phyloP scores from a whole-genome alignment of 1,140 invertebrate genomes.

The Papilio aristodemus region DNA sequence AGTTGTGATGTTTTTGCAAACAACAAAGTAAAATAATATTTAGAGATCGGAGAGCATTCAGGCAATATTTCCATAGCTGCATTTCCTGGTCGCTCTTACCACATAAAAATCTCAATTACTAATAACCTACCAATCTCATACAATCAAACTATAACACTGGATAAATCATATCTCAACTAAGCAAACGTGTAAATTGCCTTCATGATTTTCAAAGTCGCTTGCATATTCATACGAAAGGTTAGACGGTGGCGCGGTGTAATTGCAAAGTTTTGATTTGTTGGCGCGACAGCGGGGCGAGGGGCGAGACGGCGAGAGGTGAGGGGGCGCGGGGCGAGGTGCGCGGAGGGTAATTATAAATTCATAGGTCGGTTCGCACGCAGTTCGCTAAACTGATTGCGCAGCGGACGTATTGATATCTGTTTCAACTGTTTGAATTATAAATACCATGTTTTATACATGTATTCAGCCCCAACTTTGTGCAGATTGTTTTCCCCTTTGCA shows the following conservation, averaged over 20 bases:
- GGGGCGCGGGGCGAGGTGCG: background rate
- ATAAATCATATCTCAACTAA: background rate
- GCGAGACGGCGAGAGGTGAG: too few species aligned
- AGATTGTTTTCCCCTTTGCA: background rate
- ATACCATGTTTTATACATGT: conserved; percentile 7
- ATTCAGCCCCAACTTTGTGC: background rate
- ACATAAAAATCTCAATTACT: too few species aligned
- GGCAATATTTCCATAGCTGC: too few species aligned
- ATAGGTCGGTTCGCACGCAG: background rate
- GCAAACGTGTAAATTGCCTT: conserved; percentile 11
- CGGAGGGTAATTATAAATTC: conserved; percentile 9
- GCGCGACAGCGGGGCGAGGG: background rate
- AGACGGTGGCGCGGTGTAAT: background rate
- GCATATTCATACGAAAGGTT: conserved; percentile 8
- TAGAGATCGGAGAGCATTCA: too few species aligned
- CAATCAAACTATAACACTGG: background rate
- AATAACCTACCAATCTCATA: background rate
- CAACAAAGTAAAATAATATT: too few species aligned
- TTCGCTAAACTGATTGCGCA: conserved; percentile 6
- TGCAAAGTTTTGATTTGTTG: conserved; percentile 14
- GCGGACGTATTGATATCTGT: conserved; percentile 2
- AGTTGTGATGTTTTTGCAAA: too few species aligned
- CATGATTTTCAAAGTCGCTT: background rate
- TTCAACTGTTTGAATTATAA: conserved; percentile 12
- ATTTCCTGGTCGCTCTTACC: too few species aligned